Evolutionary conservation across 2,113 vertebrate species (phyloP), one percentile per base, ranked within the genome.

Genomic region (Galemys pyrenaicus): DNA sequence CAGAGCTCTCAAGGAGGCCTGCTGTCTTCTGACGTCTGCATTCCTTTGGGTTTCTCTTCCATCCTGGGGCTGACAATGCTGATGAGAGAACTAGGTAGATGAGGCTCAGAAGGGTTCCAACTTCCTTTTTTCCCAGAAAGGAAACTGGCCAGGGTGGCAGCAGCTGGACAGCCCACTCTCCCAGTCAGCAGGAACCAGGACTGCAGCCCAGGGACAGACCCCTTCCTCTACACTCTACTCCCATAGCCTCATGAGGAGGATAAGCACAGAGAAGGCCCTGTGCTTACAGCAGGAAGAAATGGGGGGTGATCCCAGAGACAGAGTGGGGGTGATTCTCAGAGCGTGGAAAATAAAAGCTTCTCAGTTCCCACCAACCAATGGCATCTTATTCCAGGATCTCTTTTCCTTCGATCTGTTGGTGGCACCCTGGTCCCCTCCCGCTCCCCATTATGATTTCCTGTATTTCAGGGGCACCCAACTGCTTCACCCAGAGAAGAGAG

Each of bases 91-190:
- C 7, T 4, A 54, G 80, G 51, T 37, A 65, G 74, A 28, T 82
- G 74, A 60, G 74, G 58, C 11, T 24, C 68, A 82, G 71, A 32
- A 22, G 24, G 64, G 7, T 60, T 39, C 73, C 44, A 19, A 12
- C 17, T 12, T n/a, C 46, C 35, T 71, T 37, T 19, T 2, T 54
- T 17, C 20, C 56, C 49, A 39, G 64, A 65, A 24, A 68, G 75
- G 65, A 56, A 49, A 67, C 0, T 2, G 62, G 24, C 64, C 41
- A 1, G 24, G n/a, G 49, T 24, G 32, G 24, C 56, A 20, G 39
- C 30, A 4, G 0, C 46, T 17, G n/a, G 44, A 4, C 28, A 71
- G 24, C 12, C 41, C 3, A 0, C 3, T 39, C 17, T 4, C 4
- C 44, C 9, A 68, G 68, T 64, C 39, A 41, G n/a, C 60, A 19